Conservation (phyloP, 23 tunicate species). For the Clavelina lepadiformis region DNA sequence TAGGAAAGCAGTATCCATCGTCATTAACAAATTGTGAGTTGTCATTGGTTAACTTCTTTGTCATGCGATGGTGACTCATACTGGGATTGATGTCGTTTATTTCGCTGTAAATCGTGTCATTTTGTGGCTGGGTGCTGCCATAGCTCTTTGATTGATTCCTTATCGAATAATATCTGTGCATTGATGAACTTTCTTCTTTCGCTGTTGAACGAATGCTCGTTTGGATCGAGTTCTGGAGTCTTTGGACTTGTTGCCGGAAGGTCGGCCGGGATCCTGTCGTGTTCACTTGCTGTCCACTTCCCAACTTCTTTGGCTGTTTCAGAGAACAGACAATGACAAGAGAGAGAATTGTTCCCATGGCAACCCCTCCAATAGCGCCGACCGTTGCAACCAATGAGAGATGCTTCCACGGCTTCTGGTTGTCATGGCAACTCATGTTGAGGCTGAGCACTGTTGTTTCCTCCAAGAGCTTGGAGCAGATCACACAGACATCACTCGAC, state of each 20-base stretch:
- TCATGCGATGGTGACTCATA: too few species aligned
- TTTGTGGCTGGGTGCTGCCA: not conserved
- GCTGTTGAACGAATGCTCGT: too few species aligned
- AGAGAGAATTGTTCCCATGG: not conserved
- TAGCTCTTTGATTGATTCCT: not conserved
- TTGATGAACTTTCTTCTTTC: too few species aligned
- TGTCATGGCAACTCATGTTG: too few species aligned
- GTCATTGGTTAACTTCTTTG: too few species aligned
- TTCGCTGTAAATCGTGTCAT: conserved; percentile 9
- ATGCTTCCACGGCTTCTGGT: too few species aligned
- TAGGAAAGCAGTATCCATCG: not conserved
- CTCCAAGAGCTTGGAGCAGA: too few species aligned
- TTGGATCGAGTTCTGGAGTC: not conserved
- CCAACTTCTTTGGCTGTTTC: conserved; percentile 6
- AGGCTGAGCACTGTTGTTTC: too few species aligned
- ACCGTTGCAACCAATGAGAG: not conserved
- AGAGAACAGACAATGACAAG: not conserved
- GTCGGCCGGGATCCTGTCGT: conserved; percentile 5
- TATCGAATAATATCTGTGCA: too few species aligned
- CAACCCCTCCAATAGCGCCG: not conserved
- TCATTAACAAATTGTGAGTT: not conserved
- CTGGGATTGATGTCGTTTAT: too few species aligned
- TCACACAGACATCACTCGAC: too few species aligned
- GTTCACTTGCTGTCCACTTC: not conserved
- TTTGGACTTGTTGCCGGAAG: conserved; percentile 8